phyloP scores from a whole-genome alignment of 2,888 invertebrate species.

The Standfussiana lucernea region DNA sequence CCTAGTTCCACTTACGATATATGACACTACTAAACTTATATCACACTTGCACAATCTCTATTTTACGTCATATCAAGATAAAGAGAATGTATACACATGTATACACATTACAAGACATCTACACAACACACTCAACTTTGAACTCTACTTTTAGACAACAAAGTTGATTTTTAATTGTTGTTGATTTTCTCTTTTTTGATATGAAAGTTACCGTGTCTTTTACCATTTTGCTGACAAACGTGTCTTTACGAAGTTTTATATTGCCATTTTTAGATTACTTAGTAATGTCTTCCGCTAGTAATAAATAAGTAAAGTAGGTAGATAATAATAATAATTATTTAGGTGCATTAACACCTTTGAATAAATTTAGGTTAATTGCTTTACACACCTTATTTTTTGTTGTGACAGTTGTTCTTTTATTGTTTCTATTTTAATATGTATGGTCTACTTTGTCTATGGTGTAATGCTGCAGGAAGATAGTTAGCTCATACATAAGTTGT shows the following conservation, averaged over 20 bases:
- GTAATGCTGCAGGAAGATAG: not conserved
- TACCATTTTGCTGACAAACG: conserved; percentile 27
- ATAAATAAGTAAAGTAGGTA: not conserved
- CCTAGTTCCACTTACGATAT: not conserved
- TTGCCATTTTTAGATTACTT: conserved; percentile 39
- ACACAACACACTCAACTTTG: conserved; percentile 30
- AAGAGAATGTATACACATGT: conserved; percentile 33
- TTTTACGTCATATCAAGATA: conserved; percentile 52
- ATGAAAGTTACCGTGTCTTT: conserved; percentile 29
- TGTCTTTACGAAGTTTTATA: conserved; percentile 15
- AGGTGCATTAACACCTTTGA: conserved; percentile 42
- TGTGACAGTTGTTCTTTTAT: conserved; percentile 21
- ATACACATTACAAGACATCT: conserved; percentile 24
- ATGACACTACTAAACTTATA: conserved; percentile 55
- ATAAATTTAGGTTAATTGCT: not conserved
- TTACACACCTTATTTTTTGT: not conserved
- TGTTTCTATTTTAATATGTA: not conserved
- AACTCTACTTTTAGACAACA: conserved; percentile 5
- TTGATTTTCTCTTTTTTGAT: not conserved
- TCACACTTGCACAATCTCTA: conserved; percentile 43
- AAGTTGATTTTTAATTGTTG: conserved; percentile 13
- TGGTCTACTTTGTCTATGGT: conserved; percentile 7
- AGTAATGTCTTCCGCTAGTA: conserved; percentile 1
- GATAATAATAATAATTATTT: conserved; percentile 3
- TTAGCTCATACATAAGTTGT: not conserved